Base-by-base conservation (phyloP, 2,797 vertebrate genomes). In the Balearica regulorum region DNA sequence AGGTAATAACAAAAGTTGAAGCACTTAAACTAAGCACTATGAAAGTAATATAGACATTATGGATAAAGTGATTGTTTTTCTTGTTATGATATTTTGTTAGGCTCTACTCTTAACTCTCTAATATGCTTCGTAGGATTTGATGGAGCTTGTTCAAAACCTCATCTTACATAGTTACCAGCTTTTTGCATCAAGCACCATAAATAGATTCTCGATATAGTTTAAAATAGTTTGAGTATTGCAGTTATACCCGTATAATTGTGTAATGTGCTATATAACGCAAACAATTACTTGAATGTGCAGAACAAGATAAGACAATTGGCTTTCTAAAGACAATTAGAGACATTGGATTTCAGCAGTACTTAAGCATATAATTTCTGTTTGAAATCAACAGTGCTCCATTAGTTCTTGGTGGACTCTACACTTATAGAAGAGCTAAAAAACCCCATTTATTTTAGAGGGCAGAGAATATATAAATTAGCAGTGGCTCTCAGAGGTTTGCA, bases 81-180 rank as follows among this genome's bases (percentile, higher is more conserved):
- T 53, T 91, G 24, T 58, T 85, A 83, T 41, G 21, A 29, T 77
- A 64, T 70, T 86, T 93, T 85, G 76, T 82, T 90, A 82, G 57
- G 26, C 25, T 86, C 35, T 88, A 57, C 17, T 39, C 53, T 81
- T 94, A 84, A 61, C 51, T 77, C 29, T 62, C 58, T 72, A 69
- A 96, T 62, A 87, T 39, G 48, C 26, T 86, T 94, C 77, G 41
- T 66, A 84, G 85, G 85, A 90, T 91, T 90, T 93, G 44, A 91
- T 65, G 48, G 43, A 91, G 35, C 29, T 86, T 94, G n/a, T 86
- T 94, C 69, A 88, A 94, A 94, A 84, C 51, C 58, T 90, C 48
- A 49, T 94, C 46, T 83, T 88, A 76, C 33, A 88, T 28, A 78
- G n/a, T 84, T 91, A 75, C 12, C 20, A 71, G 28, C 9, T 86